Percentiles rank a stretch among this genome's conserved stretches.
Evolutionary conservation across 2,113 vertebrate genomes (phyloP).

Genomic region (Myiagra hebetior): DNA sequence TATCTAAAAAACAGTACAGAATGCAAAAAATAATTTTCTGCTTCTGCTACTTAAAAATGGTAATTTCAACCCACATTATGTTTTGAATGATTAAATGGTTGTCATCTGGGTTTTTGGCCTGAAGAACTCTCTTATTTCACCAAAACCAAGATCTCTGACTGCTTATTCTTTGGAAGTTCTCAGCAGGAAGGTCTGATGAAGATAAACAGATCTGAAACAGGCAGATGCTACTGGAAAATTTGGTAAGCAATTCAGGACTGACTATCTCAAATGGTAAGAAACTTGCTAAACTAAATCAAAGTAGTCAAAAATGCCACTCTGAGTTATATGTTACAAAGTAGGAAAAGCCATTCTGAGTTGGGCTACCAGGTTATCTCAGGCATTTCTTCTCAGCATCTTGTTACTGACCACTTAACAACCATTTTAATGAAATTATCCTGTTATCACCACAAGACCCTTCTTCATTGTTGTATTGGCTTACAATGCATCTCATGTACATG

Average conservation of each 20-base stretch:
- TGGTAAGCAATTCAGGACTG: not conserved
- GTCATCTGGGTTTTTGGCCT: not conserved
- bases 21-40: not conserved
- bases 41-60: not conserved
- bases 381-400: not conserved
- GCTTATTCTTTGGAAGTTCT: not conserved
- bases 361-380: not conserved
- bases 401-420: not conserved
- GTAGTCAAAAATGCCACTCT: not conserved
- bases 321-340: rapidly evolving
- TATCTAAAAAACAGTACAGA: not conserved
- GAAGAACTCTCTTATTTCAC: not conserved
- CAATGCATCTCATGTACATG: not conserved
- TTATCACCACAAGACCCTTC: not conserved
- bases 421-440: not conserved
- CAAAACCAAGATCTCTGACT: not conserved
- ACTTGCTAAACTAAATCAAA: not conserved
- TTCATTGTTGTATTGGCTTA: not conserved
- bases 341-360: not conserved
- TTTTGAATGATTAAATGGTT: not conserved
- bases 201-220: not conserved
- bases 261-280: not conserved
- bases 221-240: not conserved
- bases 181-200: not conserved
- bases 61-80: not conserved